phyloP scores from a whole-genome alignment of 1,140 invertebrate species.

The Venturia canescens region DNA sequence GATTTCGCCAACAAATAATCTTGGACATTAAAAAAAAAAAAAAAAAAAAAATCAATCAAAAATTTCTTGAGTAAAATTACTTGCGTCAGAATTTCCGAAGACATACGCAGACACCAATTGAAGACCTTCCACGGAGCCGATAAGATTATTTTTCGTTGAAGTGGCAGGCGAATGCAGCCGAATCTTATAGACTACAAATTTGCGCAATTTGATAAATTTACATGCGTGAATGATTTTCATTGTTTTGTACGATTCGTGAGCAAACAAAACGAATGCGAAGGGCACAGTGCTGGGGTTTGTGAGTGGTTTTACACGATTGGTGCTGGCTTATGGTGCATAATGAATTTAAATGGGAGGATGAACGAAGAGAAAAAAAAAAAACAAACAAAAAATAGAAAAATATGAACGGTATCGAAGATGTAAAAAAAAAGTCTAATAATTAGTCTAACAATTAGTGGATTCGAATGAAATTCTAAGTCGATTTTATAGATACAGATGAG shows the following conservation, averaged over 20 bases:
- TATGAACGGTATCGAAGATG: neutral
- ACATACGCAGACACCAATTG: no score
- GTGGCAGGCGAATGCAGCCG: no score
- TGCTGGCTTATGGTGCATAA: conserved; percentile 20
- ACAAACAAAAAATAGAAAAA: no score
- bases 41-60: no score
- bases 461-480: neutral
- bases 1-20: no score
- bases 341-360: neutral
- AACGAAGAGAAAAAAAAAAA: conserved; percentile 4
- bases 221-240: neutral
- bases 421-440: neutral
- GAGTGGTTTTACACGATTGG: conserved; percentile 13
- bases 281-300: neutral
- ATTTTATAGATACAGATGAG: neutral
- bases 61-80: no score
- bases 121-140: no score
- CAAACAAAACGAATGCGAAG: neutral
- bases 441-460: neutral
- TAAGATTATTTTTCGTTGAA: no score
- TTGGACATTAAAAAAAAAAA: no score
- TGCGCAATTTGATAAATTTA: no score
- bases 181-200: no score
- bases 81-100: no score
- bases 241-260: neutral